Base-by-base conservation (phyloP, 2,888 invertebrate genomes). In the Dynastes maya region DNA sequence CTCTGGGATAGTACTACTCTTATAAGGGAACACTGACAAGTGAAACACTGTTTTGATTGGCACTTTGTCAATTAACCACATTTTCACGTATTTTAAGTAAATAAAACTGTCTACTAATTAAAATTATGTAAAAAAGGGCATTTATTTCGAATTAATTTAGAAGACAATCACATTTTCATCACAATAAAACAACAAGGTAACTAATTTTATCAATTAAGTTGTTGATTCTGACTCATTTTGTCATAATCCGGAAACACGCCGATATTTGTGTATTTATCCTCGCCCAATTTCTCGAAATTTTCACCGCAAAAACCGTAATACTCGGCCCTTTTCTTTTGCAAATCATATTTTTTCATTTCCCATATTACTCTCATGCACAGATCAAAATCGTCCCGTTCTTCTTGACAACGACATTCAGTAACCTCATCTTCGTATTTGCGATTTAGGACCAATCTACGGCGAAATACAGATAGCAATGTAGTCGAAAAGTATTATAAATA, bases 291-390 rank as follows among this genome's bases (percentile, higher is more conserved):
- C 11, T 71, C 55, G 16, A 58, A 71, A 71, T 71, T 16, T 9
- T 13, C 16, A 16, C 71, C 71, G 16, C 71, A 71, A 9, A 37
- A 71, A 40, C 55, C 71, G 37, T 71, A 71, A 37, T 16, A 55
- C 8, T 71, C 55, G n/a, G 71, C 71, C 16, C 55, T 9, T 16
- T 71, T 71, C 13, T 3, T 2, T n/a, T 37, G 40, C 13, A 77
- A 29, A 22, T 77, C 77, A 13, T 22, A 13, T 22, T 29, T 78
- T 51, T 72, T 74, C 53, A 72, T 74, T 22, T 61, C 64, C 65
- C 72, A 51, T 6, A 78, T 8, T 29, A 51, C 8, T 13, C 22
- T 16, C 9, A 74, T 13, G 22, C 78, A 74, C 37, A 45, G 13
- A 11, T 27, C 16, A 22, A 55, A 70, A 3, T 55, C 40, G 5